Conservation (phyloP, 2,113 vertebrate species). For the Cryptomyrus ogoouensis region DNA sequence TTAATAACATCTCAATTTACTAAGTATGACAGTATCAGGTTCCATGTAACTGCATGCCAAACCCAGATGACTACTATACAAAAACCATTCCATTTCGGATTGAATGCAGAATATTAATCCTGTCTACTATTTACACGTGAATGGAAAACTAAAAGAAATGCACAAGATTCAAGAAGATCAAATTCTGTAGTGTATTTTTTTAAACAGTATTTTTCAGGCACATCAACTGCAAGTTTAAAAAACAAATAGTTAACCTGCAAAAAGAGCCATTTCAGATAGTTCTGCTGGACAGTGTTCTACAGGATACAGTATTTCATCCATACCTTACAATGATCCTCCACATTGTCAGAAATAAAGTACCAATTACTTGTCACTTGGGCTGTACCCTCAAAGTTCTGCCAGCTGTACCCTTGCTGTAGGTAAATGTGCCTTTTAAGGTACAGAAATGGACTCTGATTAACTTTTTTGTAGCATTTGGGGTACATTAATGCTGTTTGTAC, state of each 20-base stretch:
- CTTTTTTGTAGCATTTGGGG: neutral
- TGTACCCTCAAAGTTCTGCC: neutral
- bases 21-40: neutral
- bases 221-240: neutral
- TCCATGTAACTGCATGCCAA: neutral
- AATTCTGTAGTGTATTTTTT: neutral
- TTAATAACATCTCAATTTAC: neutral
- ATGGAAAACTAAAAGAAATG: neutral
- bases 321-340: neutral
- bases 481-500: neutral
- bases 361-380: neutral
- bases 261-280: neutral
- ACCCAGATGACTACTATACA: neutral
- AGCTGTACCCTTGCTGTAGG: neutral
- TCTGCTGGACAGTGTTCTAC: neutral
- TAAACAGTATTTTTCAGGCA: neutral
- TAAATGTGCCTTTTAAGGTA: neutral
- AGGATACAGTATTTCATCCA: neutral
- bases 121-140: neutral
- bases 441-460: neutral
- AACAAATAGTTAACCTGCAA: neutral
- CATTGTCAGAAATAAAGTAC: neutral
- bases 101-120: neutral
- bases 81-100: neutral
- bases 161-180: neutral